Conservation (phyloP, 2,797 vertebrate genomes). For the Acestrorhynchus altus region DNA sequence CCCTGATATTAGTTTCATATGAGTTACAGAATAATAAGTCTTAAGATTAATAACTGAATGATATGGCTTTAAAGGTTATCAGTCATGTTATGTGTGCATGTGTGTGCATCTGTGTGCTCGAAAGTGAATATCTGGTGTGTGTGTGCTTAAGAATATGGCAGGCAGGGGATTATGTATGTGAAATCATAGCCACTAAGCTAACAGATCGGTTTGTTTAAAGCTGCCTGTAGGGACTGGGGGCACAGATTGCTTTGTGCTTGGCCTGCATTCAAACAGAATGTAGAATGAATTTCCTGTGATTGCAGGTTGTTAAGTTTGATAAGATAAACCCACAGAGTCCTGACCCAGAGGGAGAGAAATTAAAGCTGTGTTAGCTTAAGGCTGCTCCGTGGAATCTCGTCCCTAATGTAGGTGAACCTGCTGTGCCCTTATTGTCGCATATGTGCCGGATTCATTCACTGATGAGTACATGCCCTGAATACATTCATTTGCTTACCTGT, state of each 20-base stretch:
- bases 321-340: slow-evolving; percentile 51
- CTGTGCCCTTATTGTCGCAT: slow-evolving; percentile 14
- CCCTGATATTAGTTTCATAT: no score
- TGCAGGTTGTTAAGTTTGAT: slow-evolving; percentile 57
- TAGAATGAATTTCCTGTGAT: slow-evolving; percentile 56
- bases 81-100: not conserved
- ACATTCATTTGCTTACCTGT: slow-evolving; percentile 19
- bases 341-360: slow-evolving; percentile 53
- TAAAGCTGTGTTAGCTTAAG: slow-evolving; percentile 32
- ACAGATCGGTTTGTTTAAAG: slow-evolving; percentile 48
- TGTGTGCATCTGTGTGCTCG: not conserved
- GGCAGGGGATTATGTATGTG: slow-evolving; percentile 38
- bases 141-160: slow-evolving; percentile 12
- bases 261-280: slow-evolving; percentile 56
- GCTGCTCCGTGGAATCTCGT: slow-evolving; percentile 28
- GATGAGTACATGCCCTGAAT: slow-evolving; percentile 31
- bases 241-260: slow-evolving; percentile 55
- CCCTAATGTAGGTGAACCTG: slow-evolving; percentile 29
- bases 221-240: slow-evolving; percentile 16
- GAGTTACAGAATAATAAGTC: not conserved
- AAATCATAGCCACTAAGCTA: slow-evolving; percentile 30
- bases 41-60: not conserved
- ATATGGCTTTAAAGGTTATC: not conserved
- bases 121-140: not conserved
- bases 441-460: slow-evolving; percentile 8